Base-by-base conservation (phyloP, 2,113 vertebrate genomes). In the Scomber japonicus region DNA sequence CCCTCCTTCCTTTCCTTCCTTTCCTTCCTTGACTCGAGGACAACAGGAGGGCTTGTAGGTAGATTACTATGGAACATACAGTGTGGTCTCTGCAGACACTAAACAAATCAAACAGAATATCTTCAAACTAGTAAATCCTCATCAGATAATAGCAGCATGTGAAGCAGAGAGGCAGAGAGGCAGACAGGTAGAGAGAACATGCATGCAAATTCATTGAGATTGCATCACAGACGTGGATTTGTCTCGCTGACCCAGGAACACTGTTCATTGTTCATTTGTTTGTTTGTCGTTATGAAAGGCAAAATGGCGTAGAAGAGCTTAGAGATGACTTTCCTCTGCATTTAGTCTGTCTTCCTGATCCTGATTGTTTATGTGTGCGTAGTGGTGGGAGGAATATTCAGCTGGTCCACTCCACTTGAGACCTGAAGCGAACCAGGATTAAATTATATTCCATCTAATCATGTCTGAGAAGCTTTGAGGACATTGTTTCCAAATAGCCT, bases 281-380 rank as follows among this genome's bases (percentile, higher is more conserved):
- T 81, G 53, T 85, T 91, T 64, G 74, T 76, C 73, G 71, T 88
- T 71, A 88, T 86, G 72, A 82, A 86, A 86, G 81, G 81, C 55
- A 84, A 83, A 83, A 86, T 67, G 50, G 44, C 1, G 57, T 15
- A 2, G 49, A 62, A 62, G 51, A 45, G 73, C 62, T 81, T 60
- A 59, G 17, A 19, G 31, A 15, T 0, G 6, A 53, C 59, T 76
- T 61, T 40, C 14, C 11, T 2, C 16, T 53, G 76, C 59, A 65
- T 27, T 27, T 27, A 27, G 24, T 27, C 24, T 27, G 30, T 74
- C 40, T 14, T 0, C 13, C 27, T 50, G 64, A 74, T 70, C 66
- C 27, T 30, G 16, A 16, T 35, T 35, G 14, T 13, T 30, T 9
- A 4, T 9, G 8, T 8, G 13, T 1, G 4, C 40, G 11, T 68